Evolutionary conservation across 1,140 invertebrate genomes (phyloP).

Genomic region (Tetraneura akinire): DNA sequence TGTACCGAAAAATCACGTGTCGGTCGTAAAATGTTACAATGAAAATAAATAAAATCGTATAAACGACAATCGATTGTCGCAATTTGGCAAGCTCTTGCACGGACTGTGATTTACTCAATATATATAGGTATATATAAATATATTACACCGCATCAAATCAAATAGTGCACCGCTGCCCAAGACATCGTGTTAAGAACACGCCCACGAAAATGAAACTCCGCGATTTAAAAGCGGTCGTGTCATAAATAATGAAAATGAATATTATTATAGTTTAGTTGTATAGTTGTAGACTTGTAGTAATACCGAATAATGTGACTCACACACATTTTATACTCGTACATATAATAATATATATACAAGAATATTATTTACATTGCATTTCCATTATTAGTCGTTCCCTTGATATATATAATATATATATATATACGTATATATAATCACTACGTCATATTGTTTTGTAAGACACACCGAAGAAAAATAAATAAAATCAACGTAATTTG

Average conservation of each 20-base stretch:
- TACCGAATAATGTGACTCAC: no score
- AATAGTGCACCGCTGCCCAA: not conserved
- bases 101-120: not conserved
- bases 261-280: not conserved
- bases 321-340: no score
- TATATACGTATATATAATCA: no score
- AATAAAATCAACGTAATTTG: not conserved
- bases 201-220: constrained; percentile 8
- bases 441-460: not conserved
- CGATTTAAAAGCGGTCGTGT: not conserved
- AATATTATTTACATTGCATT: not conserved
- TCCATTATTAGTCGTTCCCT: not conserved
- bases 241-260: not conserved
- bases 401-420: not conserved
- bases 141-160: not conserved
- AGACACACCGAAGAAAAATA: not conserved
- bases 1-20: no score
- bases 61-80: not conserved
- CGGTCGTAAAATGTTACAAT: no score
- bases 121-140: no score
- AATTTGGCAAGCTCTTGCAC: not conserved
- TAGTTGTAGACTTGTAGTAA: no score
- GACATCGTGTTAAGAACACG: constrained; percentile 8
- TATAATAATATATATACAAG: no score
- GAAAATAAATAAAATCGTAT: no score